Evolutionary conservation across 2,888 invertebrate genomes (phyloP).

Genomic region (Lepidocyrtinus sp.): DNA sequence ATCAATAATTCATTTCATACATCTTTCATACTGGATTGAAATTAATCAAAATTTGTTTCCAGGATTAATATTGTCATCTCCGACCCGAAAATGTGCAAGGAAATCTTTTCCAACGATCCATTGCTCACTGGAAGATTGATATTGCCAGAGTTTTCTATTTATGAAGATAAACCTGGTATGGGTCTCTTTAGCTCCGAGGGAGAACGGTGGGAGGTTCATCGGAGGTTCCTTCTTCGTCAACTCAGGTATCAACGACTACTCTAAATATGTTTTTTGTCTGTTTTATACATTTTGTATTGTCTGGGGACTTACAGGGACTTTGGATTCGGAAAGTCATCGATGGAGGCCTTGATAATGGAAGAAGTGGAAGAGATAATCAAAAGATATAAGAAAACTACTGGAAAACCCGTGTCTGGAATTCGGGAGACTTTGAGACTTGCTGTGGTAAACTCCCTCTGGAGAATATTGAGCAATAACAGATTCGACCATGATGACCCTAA

Average conservation of each 20-base stretch:
- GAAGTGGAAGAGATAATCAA: constrained; percentile 25
- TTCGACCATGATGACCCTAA: constrained; percentile 20
- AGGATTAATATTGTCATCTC: constrained; percentile 9
- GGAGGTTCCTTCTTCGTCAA: constrained; percentile 23
- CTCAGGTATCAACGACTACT: too few relatives aligned
- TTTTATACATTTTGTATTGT: too few relatives aligned
- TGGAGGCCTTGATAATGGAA: constrained; percentile 30
- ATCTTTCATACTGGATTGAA: not conserved
- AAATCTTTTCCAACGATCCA: constrained; percentile 23
- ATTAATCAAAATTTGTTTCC: not conserved
- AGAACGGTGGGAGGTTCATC: constrained; percentile 30
- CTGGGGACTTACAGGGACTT: too few relatives aligned
- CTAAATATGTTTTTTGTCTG: too few relatives aligned
- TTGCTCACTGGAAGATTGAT: not conserved
- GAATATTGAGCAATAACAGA: constrained; percentile 10
- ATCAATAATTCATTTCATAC: not conserved
- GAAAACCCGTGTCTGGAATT: constrained; percentile 20
- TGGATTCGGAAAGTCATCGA: constrained; percentile 31
- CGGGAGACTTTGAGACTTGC: constrained; percentile 22
- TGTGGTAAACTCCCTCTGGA: constrained; percentile 43
- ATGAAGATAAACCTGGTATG: constrained; percentile 1
- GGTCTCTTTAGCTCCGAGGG: constrained; percentile 21
- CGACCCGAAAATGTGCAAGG: constrained; percentile 26
- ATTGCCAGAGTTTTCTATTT: constrained; percentile 6
- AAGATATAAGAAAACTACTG: not conserved